Conservation (phyloP, 2,888 invertebrate species). For the Amblyjoppa proteus region DNA sequence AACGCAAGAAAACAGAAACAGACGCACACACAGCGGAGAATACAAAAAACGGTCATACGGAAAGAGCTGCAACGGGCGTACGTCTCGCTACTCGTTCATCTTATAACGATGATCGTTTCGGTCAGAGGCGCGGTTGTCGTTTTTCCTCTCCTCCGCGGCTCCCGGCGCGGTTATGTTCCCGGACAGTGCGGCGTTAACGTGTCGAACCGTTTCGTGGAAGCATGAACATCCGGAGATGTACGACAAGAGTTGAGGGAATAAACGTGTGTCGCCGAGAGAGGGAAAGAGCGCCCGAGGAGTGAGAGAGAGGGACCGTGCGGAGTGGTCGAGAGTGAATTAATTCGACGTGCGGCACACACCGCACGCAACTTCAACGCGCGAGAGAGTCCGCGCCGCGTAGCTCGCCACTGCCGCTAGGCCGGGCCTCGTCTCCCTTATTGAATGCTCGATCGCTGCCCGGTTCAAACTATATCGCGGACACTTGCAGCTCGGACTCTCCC, state of each 20-base stretch:
- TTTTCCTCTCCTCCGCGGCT: neutral
- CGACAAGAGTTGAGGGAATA: constrained; percentile 18
- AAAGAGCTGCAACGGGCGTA: constrained; percentile 25
- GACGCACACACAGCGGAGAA: neutral
- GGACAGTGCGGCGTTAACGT: constrained; percentile 16
- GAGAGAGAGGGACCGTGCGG: neutral
- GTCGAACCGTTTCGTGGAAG: constrained; percentile 41
- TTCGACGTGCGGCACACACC: constrained; percentile 51
- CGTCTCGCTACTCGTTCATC: constrained; percentile 34
- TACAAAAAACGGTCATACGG: constrained; percentile 25
- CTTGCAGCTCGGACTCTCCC: constrained; percentile 12
- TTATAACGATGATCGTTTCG: constrained; percentile 50
- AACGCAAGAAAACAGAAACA: constrained; percentile 9
- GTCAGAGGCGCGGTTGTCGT: constrained; percentile 17
- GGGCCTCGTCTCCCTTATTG: constrained; percentile 18
- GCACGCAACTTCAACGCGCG: constrained; percentile 17
- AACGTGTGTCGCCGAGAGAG: neutral
- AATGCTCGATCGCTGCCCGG: constrained; percentile 38
- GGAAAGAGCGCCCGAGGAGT: neutral
- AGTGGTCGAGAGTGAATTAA: constrained; percentile 43
- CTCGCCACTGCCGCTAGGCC: neutral
- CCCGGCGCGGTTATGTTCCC: neutral
- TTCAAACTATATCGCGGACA: constrained; percentile 16
- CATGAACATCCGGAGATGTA: constrained; percentile 41
- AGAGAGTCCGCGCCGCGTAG: neutral